These are phyloP conservation scores for Labeo catla DNA, from an alignment of 2,113 vertebrate species.

Conservation along the genomic window DNA sequence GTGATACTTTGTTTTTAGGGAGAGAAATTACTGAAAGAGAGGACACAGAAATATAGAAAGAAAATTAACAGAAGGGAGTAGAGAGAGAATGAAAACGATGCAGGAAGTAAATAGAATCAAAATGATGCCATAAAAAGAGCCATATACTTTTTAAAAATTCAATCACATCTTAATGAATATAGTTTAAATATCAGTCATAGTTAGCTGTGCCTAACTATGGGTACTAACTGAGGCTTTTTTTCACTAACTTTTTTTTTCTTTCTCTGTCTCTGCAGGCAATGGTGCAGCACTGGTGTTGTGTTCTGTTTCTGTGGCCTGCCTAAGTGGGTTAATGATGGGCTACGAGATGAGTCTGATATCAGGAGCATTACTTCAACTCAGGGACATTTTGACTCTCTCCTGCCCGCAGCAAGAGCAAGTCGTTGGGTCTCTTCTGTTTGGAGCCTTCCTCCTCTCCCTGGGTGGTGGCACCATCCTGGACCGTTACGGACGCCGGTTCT, in stretches of 20 bases:
- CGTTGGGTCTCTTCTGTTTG: constrained; percentile 89
- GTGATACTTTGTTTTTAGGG: no score
- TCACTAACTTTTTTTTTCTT: background rate
- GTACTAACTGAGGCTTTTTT: no score
- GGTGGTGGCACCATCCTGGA: constrained; percentile 88
- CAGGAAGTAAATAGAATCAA: no score
- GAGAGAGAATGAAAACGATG: no score
- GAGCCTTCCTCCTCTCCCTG: constrained; percentile 87
- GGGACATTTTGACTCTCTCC: constrained; percentile 79
- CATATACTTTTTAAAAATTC: no score
- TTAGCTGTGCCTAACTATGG: no score
- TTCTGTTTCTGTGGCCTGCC: constrained; percentile 79
- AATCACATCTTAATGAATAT: no score
- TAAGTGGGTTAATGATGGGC: constrained; percentile 92
- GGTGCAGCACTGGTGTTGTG: constrained; percentile 82
- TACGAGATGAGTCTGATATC: constrained; percentile 94
- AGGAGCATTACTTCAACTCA: constrained; percentile 90
- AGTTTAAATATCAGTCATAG: no score
- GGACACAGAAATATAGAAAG: no score
- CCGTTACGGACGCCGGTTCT: constrained; percentile 84
- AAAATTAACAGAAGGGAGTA: no score
- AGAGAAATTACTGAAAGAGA: no score
- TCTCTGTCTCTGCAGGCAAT: constrained; percentile 77
- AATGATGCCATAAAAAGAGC: no score
- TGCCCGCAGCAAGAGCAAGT: constrained; percentile 90